These are phyloP conservation scores for Takifugu flavidus DNA, from an alignment of 2,113 vertebrate species.

Conservation along the genomic window DNA sequence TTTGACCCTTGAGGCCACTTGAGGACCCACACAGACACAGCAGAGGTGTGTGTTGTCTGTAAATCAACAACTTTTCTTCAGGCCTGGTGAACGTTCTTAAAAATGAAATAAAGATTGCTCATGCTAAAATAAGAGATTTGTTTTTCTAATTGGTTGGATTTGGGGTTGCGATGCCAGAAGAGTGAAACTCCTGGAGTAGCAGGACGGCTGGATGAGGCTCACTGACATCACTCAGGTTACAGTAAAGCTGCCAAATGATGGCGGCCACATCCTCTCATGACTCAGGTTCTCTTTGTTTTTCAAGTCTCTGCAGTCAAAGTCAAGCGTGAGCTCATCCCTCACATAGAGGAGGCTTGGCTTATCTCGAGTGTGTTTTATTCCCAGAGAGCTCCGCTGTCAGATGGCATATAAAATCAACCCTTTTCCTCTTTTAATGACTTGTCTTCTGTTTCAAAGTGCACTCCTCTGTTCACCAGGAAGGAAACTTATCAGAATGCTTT, in stretches of 20 bases:
- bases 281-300: conserved; percentile 33
- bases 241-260: conserved; percentile 18
- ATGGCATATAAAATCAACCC: conserved; percentile 43
- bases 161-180: too few species aligned
- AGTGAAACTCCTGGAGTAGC: conserved; percentile 13
- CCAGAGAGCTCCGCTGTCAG: conserved; percentile 31
- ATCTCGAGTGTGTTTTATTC: conserved; percentile 36
- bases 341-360: conserved; percentile 24
- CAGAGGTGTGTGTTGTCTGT: too few species aligned
- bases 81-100: too few species aligned
- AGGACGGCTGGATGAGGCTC: conserved; percentile 8
- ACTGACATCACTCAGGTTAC: conserved; percentile 13
- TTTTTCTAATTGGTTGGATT: too few species aligned
- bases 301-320: conserved; percentile 41
- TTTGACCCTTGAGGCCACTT: background rate
- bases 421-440: conserved; percentile 12
- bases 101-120: too few species aligned
- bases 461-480: conserved; percentile 9
- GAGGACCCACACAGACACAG: background rate
- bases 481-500: background rate
- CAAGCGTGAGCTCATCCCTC: conserved; percentile 27
- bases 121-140: too few species aligned
- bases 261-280: conserved; percentile 13
- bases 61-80: too few species aligned
- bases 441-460: conserved; percentile 12